Base-by-base conservation (phyloP, 2,888 invertebrate species). In the Plebejus argus region DNA sequence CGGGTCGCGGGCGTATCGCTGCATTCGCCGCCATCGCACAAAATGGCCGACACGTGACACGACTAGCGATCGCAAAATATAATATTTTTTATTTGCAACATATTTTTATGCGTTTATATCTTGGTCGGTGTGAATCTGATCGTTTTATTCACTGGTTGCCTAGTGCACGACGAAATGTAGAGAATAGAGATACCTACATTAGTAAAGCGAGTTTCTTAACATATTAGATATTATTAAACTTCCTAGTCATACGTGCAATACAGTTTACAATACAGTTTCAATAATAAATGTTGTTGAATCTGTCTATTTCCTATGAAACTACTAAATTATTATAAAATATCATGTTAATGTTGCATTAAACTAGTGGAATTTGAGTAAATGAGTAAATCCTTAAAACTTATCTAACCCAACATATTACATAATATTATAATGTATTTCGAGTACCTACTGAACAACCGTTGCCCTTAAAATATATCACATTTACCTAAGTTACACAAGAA, bases 31-130 rank as follows among this genome's bases (percentile, higher is more conserved):
- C 88, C 87, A 84, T 89, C 83, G 85, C 86, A 88, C 91, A 90
- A 91, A 92, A 92, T 92, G 91, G 92, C 91, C 85, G 91, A 85
- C 88, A 87, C 92, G 91, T 91, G 91, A 89, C 89, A 84, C 28
- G 85, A 84, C 83, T 87, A 72, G 78, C 79, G 80, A 85, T 82
- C 78, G 71, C 77, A 61, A 76, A 78, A 76, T 74, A 18, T 18
- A 10, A 15, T n/a, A n/a, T n/a, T 66, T 66, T 66, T 66, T 66
- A 61, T 61, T 61, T 58, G 18, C 8, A 58, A 58, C 20, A 28
- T 66, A 66, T 66, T 28, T 33, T 66, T 5, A 33, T 15, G 0
- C 66, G 66, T 28, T 33, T 1, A 66, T 0, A 66, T 20, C 18
- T 66, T 15, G 7, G 76, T 76, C 49, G 71, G 45, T 58, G 28